Evolutionary conservation across 2,797 vertebrate species (phyloP).

Genomic region (Falco columbarius): DNA sequence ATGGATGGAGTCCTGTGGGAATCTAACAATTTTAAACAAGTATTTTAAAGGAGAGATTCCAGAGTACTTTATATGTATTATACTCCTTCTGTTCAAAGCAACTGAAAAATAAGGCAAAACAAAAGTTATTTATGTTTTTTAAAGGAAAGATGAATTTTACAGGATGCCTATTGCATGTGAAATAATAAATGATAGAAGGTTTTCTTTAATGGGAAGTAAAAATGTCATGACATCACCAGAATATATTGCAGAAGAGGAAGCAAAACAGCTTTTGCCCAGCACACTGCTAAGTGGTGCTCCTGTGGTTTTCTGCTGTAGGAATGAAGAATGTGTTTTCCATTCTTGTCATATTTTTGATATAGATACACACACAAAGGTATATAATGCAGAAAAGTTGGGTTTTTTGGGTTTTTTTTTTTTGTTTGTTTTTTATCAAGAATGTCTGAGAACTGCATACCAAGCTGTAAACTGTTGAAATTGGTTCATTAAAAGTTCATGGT

Average conservation of each 20-base stretch:
- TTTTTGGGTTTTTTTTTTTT: too few species aligned
- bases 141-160: background rate
- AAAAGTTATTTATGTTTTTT: background rate
- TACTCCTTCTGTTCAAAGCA: background rate
- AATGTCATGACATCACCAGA: conserved; percentile 16
- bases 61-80: background rate
- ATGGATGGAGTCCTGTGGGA: background rate
- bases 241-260: background rate
- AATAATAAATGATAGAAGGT: background rate
- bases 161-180: background rate
- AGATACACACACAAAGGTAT: background rate
- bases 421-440: conserved; percentile 10
- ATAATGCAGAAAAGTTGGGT: background rate
- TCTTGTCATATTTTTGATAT: background rate
- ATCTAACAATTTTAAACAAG: background rate
- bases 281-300: background rate
- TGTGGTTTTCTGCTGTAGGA: background rate
- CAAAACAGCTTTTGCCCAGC: background rate
- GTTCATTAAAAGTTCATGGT: conserved; percentile 69
- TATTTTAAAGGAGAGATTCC: background rate
- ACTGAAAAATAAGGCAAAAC: background rate
- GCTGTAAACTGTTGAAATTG: conserved; percentile 66
- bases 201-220: conserved; percentile 5
- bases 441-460: conserved; percentile 26
- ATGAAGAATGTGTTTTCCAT: conserved; percentile 25